phyloP scores from a whole-genome alignment of 2,113 vertebrate genomes.

The Tenrec ecaudatus region DNA sequence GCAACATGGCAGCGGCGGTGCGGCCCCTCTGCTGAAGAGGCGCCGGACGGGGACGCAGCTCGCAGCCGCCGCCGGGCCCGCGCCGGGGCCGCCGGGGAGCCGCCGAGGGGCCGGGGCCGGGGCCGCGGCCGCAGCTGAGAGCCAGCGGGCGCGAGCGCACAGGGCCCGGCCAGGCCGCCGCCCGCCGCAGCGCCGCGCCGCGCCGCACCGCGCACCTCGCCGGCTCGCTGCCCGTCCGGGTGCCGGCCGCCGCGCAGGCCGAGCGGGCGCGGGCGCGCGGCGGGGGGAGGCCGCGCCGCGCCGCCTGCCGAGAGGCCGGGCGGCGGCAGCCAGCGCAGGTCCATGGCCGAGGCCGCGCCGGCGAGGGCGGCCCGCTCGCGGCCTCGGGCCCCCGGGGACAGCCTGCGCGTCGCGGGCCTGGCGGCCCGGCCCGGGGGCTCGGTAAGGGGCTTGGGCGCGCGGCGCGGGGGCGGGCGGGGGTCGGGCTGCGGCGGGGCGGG shows the following conservation, averaged over 20 bases:
- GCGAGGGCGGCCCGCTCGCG: no score
- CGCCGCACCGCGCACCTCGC: not conserved
- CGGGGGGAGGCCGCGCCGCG: not conserved
- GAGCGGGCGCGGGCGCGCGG: slow-evolving; percentile 63
- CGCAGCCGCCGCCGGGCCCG: slow-evolving; percentile 74
- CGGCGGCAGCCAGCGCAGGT: no score
- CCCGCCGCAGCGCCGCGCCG: no score
- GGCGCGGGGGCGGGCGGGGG: slow-evolving; percentile 52
- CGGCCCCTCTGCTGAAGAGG: slow-evolving; percentile 79
- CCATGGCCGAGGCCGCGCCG: no score
- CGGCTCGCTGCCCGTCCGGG: not conserved
- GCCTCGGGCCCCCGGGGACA: no score
- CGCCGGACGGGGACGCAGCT: slow-evolving; percentile 81
- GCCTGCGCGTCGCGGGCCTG: not conserved
- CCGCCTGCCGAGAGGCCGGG: no score
- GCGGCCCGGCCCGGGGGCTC: not conserved
- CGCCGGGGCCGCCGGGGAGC: slow-evolving; percentile 64
- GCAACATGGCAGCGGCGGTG: slow-evolving; percentile 83
- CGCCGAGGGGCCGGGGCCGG: no score
- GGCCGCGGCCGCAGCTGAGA: no score
- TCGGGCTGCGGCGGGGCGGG: slow-evolving; percentile 7
- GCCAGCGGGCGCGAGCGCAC: no score
- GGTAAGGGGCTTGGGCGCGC: slow-evolving; percentile 20
- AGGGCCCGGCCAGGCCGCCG: no score
- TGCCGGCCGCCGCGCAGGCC: slow-evolving; percentile 70